A percentile compares a stretch with the other conserved stretches of the same genome.
phyloP scores from a whole-genome alignment of 2,797 vertebrate genomes.

The Artibeus jamaicensis region DNA sequence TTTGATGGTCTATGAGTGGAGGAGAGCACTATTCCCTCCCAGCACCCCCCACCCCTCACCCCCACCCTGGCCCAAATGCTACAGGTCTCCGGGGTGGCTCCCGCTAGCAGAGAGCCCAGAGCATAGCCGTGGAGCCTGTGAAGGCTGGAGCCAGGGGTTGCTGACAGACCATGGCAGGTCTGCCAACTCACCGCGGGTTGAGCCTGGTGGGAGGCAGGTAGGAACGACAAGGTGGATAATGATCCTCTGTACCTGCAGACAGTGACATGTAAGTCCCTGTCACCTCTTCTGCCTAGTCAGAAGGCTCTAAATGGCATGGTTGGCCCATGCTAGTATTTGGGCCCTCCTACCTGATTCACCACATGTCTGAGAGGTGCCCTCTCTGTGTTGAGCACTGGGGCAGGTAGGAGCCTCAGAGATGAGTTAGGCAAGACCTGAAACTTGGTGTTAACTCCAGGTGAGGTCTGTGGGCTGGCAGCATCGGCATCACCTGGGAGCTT shows the following conservation, averaged over 20 bases:
- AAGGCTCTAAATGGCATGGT: neutral
- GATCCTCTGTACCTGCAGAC: neutral
- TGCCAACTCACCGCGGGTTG: neutral
- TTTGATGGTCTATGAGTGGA: neutral
- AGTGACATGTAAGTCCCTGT: rapidly evolving
- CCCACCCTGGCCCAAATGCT: no score
- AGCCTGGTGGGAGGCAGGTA: neutral
- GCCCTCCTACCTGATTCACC: neutral
- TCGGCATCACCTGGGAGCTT: neutral
- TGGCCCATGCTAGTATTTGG: neutral
- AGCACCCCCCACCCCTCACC: neutral
- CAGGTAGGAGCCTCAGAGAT: no score
- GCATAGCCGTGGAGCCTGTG: neutral
- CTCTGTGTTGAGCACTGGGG: neutral
- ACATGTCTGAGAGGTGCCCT: neutral
- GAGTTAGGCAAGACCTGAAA: neutral
- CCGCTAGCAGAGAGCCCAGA: neutral
- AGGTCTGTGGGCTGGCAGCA: neutral
- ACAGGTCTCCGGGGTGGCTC: neutral
- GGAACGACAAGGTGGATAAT: neutral
- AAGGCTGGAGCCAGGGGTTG: no score
- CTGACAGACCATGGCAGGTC: neutral
- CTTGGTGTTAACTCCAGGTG: neutral
- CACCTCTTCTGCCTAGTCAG: neutral
- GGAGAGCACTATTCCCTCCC: neutral